Evolutionary conservation across 1,140 invertebrate genomes (phyloP).

Genomic region (Dendrolimus punctatus): DNA sequence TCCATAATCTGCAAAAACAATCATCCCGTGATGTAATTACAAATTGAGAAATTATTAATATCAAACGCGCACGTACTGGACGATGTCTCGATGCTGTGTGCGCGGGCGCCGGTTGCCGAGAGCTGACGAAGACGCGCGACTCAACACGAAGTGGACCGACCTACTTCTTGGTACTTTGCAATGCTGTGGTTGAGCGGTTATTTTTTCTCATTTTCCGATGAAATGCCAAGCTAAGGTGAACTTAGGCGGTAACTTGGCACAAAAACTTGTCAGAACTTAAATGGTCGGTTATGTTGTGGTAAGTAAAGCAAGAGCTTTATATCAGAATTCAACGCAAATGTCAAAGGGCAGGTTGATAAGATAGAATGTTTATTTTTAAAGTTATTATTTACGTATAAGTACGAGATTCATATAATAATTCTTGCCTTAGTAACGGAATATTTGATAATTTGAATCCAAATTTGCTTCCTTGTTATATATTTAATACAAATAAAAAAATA

Average conservation of each 20-base stretch:
- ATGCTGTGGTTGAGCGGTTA: slow-evolving; percentile 44
- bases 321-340: too few species aligned
- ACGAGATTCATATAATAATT: too few species aligned
- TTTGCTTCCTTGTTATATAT: too few species aligned
- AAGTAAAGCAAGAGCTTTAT: too few species aligned
- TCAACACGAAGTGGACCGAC: slow-evolving; percentile 41
- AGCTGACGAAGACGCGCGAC: slow-evolving; percentile 39
- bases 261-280: slow-evolving; percentile 17
- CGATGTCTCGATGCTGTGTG: slow-evolving; percentile 46
- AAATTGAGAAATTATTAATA: slow-evolving; percentile 14
- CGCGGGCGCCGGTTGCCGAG: slow-evolving; percentile 39
- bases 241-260: slow-evolving; percentile 23
- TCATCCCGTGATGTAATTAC: slow-evolving; percentile 41
- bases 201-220: slow-evolving; percentile 67
- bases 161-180: slow-evolving; percentile 57
- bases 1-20: slow-evolving; percentile 40
- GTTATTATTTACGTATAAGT: too few species aligned
- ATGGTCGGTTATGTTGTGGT: too few species aligned
- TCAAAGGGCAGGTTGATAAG: too few species aligned
- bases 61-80: slow-evolving; percentile 32
- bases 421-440: too few species aligned
- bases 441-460: too few species aligned
- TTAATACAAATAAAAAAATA: too few species aligned
- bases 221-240: slow-evolving; percentile 30
- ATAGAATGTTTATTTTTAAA: too few species aligned